Evolutionary conservation across 2,888 invertebrate genomes (phyloP).

Genomic region (Lasioglossum vierecki): DNA sequence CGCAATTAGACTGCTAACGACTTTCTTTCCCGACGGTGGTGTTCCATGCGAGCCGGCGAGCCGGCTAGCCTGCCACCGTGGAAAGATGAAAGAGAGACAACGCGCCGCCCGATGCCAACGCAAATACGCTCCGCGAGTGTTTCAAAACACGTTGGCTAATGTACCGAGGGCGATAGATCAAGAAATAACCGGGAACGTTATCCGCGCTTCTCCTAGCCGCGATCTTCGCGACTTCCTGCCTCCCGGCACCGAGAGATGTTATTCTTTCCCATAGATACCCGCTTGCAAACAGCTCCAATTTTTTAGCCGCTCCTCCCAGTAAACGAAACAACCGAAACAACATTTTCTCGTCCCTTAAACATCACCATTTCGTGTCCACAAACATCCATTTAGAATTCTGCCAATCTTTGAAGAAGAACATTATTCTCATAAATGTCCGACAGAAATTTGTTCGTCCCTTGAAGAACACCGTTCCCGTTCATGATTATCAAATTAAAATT

Average conservation of each 20-base stretch:
- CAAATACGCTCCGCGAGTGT: slow-evolving; percentile 82
- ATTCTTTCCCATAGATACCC: slow-evolving; percentile 14
- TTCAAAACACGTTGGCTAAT: slow-evolving; percentile 84
- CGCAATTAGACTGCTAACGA: slow-evolving; percentile 54
- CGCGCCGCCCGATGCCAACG: slow-evolving; percentile 79
- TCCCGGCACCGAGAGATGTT: neutral
- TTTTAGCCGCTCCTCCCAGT: neutral
- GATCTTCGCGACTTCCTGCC: slow-evolving; percentile 48
- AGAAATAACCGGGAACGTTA: slow-evolving; percentile 76
- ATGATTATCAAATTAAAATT: no score
- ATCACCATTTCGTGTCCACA: neutral
- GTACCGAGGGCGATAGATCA: slow-evolving; percentile 78
- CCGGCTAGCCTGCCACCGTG: slow-evolving; percentile 56
- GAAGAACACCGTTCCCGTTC: neutral
- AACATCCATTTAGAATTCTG: neutral
- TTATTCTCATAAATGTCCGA: neutral
- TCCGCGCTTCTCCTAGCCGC: slow-evolving; percentile 59
- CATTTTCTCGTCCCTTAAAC: neutral
- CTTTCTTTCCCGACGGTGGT: slow-evolving; percentile 35
- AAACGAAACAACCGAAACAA: neutral
- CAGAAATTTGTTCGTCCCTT: neutral
- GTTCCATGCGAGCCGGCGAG: slow-evolving; percentile 54
- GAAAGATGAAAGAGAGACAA: slow-evolving; percentile 79
- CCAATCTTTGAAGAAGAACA: neutral
- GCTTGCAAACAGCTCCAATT: neutral